These are phyloP conservation scores for Andrena praecox DNA, from an alignment of 2,888 invertebrate genomes.

Conservation along the genomic window DNA sequence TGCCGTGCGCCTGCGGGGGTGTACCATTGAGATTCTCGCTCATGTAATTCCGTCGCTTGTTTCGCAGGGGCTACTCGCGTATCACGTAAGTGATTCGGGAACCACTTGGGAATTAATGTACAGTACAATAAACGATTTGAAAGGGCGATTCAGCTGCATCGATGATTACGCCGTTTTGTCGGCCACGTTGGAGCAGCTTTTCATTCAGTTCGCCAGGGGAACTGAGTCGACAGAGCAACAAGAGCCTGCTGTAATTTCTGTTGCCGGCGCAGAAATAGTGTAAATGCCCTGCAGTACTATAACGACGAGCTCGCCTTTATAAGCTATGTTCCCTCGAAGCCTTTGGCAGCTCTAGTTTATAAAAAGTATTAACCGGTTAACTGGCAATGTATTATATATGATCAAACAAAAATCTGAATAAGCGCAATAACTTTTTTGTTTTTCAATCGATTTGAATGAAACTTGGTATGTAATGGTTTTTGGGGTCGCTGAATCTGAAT, in stretches of 20 bases:
- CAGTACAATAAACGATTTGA: conserved; percentile 77
- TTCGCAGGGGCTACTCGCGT: conserved; percentile 78
- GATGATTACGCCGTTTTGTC: conserved; percentile 82
- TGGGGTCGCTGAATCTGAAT: no score
- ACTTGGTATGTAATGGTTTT: no score
- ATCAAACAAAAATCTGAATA: no score
- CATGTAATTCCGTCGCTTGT: neutral
- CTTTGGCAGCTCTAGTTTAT: neutral
- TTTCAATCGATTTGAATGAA: no score
- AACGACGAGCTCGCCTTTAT: neutral
- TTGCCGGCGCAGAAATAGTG: conserved; percentile 31
- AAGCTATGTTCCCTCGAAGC: neutral
- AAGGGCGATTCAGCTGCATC: conserved; percentile 76
- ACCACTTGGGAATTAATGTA: conserved; percentile 82
- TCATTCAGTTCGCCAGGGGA: conserved; percentile 81
- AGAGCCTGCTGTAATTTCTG: neutral
- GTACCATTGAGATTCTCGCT: neutral
- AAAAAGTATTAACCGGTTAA: neutral
- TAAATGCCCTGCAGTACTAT: conserved; percentile 17
- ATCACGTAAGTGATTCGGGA: conserved; percentile 78
- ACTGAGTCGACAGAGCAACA: conserved; percentile 54
- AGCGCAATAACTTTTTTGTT: no score
- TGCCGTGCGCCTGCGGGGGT: neutral
- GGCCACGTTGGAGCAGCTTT: conserved; percentile 82
- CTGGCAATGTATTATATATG: no score